Base-by-base conservation (phyloP, 2,797 vertebrate genomes). In the Esox masquinongy region DNA sequence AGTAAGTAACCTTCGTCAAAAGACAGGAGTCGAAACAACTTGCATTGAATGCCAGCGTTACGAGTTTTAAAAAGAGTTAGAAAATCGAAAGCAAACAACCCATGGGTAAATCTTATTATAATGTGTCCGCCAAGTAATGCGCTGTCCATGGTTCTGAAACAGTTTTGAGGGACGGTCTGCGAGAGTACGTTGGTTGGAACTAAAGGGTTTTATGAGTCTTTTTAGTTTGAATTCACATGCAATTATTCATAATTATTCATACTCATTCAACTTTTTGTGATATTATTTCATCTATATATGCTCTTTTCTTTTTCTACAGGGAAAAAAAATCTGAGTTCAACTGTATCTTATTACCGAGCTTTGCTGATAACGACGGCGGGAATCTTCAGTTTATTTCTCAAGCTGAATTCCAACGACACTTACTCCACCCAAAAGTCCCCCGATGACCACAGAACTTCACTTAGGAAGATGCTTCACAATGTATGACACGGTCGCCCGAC, bases 61-160 rank as follows among this genome's bases (percentile, higher is more conserved):
- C 16, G 29, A 50, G 43, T 24, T 70, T 70, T 4, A 24, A 26
- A 5, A 24, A 43, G 24, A 26, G 1, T 15, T 51, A 8, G 16
- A 50, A 49, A 49, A 50, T 29, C 5, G 31, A 68, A 70, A 70
- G 22, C 8, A 49, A 24, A 50, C 16, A 11, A 29, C 63, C 15
- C 15, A 67, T 5, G 17, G 1, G 7, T 7, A 19, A 17, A 34
- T 34, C 64, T 8, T 31, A 36, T 7, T 24, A 59, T 22, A 59
- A 22, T n/a, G 29, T 4, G 24, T 19, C 26, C 2, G 24, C 26
- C 51, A 36, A 15, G 73, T 39, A 31, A 15, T 39, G 74, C 72
- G 86, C 91, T 92, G 83, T 91, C 91, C 89, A 7, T 8, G 90
- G 91, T 93, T 73, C 90, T 91, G 86, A 87, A 88, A 82, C 31